A percentile compares a stretch with the other conserved stretches of the same genome.
Conservation (phyloP, 2,797 vertebrate genomes). For the Loriculus beryllinus region DNA sequence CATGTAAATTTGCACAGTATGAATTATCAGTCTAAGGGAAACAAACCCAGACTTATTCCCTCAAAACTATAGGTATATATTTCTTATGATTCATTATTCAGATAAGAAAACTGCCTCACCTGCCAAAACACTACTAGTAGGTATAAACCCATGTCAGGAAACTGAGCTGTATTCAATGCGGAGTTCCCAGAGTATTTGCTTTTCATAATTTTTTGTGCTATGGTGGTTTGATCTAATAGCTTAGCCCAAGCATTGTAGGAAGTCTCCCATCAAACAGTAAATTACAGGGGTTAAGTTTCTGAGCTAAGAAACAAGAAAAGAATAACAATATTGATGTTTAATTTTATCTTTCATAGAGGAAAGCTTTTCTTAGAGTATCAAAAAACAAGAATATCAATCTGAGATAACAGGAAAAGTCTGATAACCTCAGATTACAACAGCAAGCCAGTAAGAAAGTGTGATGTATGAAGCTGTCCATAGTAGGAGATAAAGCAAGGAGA, state of each 20-base stretch:
- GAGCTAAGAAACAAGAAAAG: neutral
- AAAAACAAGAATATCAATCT: neutral
- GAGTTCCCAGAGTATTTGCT: neutral
- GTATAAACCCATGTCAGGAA: neutral
- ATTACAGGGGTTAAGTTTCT: neutral
- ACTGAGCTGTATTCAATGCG: neutral
- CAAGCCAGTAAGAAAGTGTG: neutral
- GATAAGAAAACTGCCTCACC: neutral
- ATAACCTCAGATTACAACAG: neutral
- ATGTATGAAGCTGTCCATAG: neutral
- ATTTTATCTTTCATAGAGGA: neutral
- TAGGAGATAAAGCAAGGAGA: rapidly evolving
- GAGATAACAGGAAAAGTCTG: neutral
- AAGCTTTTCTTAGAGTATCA: neutral
- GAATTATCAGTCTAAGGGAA: neutral
- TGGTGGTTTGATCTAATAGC: neutral
- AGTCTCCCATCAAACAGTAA: neutral
- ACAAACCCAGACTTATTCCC: neutral
- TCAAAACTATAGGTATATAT: neutral
- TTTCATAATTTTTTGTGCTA: neutral
- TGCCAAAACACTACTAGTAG: neutral
- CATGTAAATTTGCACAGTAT: neutral
- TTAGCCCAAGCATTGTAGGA: neutral
- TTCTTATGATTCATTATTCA: neutral
- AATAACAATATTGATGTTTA: neutral